Percentiles rank a stretch among this genome's conserved stretches.
These are phyloP conservation scores for Sardina pilchardus DNA, from an alignment of 2,113 vertebrate genomes.

Conservation along the genomic window DNA sequence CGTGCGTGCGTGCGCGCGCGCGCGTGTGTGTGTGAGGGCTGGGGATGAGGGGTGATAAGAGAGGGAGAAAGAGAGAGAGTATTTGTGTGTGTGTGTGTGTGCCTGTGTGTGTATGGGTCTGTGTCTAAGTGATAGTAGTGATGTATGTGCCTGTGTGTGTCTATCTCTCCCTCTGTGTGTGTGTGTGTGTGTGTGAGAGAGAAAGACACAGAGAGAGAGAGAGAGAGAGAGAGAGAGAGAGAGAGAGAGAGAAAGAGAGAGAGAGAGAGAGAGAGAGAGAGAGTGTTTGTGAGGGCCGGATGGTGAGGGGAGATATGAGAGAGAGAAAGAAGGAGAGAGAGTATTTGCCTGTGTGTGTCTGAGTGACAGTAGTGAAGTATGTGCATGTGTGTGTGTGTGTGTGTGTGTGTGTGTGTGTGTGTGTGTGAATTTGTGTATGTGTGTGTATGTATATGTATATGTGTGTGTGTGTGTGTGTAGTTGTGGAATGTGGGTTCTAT, in stretches of 20 bases:
- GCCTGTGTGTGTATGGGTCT: too few species aligned
- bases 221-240: neutral
- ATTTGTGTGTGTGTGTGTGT: neutral
- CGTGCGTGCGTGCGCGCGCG: conserved; percentile 73
- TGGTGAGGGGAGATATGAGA: conserved; percentile 69
- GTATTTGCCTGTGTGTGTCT: neutral
- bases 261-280: conserved; percentile 45
- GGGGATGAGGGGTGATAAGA: conserved; percentile 70
- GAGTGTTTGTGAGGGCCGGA: neutral
- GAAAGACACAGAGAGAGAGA: conserved; percentile 69
- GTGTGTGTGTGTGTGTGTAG: neutral
- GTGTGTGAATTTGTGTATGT: neutral
- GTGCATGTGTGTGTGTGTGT: neutral
- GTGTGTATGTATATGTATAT: too few species aligned
- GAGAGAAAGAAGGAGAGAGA: neutral
- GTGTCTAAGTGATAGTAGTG: neutral
- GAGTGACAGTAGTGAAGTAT: neutral
- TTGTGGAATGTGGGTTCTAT: neutral
- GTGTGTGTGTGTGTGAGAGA: too few species aligned
- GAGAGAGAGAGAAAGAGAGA: conserved; percentile 46
- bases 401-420: too few species aligned
- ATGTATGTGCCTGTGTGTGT: neutral
- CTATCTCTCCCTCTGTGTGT: too few species aligned
- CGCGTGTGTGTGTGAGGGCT: neutral
- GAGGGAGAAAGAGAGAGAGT: neutral